Conservation (phyloP, 2,113 vertebrate species). For the Datnioides undecimradiatus region DNA sequence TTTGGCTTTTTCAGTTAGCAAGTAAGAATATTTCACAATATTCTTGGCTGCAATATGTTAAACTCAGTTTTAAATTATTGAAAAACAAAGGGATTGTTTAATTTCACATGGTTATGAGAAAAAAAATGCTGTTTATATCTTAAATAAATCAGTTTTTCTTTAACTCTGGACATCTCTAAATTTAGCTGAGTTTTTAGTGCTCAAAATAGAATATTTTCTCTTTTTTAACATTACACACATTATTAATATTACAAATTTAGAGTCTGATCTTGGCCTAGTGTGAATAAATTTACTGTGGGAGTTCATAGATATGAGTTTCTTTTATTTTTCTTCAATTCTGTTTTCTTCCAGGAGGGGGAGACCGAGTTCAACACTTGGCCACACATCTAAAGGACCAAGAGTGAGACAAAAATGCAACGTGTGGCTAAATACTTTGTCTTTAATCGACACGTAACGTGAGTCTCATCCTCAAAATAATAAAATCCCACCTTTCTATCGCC, state of each 20-base stretch:
- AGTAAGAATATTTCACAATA: neutral
- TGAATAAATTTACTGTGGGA: neutral
- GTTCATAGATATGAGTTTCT: neutral
- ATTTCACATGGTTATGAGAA: neutral
- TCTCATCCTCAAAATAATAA: neutral
- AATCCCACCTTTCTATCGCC: neutral
- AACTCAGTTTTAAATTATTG: neutral
- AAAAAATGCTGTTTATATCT: neutral
- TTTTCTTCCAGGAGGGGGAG: conserved; percentile 44
- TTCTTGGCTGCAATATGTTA: neutral
- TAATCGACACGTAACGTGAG: neutral
- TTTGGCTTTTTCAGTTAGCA: neutral
- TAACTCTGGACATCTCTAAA: no score
- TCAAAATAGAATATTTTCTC: no score
- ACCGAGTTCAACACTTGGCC: neutral
- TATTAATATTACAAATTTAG: no score
- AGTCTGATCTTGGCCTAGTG: neutral
- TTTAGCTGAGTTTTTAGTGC: neutral
- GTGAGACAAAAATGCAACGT: neutral
- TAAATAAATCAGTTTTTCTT: no score
- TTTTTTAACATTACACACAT: no score
- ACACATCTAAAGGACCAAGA: neutral
- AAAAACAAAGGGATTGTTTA: neutral
- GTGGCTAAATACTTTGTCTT: neutral
- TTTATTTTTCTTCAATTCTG: neutral